Percentiles rank a stretch among this genome's conserved stretches.
Conservation (phyloP, 2,113 vertebrate species). For the Apteryx mantelli region DNA sequence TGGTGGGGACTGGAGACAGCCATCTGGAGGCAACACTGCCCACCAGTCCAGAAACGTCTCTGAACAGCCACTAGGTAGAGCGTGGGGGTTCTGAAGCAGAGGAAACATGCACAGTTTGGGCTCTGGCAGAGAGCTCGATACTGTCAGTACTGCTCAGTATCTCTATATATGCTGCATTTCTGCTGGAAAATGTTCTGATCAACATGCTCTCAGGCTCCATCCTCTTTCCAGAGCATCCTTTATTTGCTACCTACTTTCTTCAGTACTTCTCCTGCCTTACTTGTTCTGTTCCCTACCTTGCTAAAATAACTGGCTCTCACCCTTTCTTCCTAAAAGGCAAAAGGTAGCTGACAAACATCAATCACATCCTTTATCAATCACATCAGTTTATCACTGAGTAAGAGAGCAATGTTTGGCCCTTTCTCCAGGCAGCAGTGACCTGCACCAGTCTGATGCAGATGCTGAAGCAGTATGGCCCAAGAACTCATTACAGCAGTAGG, state of each 20-base stretch:
- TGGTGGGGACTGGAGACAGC: slow-evolving; percentile 5
- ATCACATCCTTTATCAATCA: neutral
- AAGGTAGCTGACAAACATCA: slow-evolving; percentile 27
- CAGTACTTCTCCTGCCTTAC: neutral
- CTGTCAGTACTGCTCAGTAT: slow-evolving; percentile 51
- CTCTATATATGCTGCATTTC: slow-evolving; percentile 40
- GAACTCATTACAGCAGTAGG: neutral
- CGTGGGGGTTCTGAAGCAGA: slow-evolving; percentile 21
- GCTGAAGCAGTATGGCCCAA: neutral
- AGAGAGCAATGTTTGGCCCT: neutral
- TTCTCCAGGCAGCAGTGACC: neutral
- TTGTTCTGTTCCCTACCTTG: neutral
- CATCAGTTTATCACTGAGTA: neutral
- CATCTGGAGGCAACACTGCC: slow-evolving; percentile 32
- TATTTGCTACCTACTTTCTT: slow-evolving; percentile 16
- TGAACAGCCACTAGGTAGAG: slow-evolving; percentile 9
- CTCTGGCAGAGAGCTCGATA: slow-evolving; percentile 39
- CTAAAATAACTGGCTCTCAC: neutral
- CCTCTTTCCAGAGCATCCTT: slow-evolving; percentile 39
- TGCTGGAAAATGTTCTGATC: slow-evolving; percentile 43
- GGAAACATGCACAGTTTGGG: slow-evolving; percentile 44
- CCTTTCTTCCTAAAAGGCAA: slow-evolving; percentile 12
- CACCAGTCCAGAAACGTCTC: slow-evolving; percentile 29
- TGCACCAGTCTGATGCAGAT: neutral
- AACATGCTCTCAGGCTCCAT: slow-evolving; percentile 23